Percentiles rank a stretch among this genome's conserved stretches.
phyloP scores from a whole-genome alignment of 1,140 invertebrate genomes.

The Schmidtea mediterranea region DNA sequence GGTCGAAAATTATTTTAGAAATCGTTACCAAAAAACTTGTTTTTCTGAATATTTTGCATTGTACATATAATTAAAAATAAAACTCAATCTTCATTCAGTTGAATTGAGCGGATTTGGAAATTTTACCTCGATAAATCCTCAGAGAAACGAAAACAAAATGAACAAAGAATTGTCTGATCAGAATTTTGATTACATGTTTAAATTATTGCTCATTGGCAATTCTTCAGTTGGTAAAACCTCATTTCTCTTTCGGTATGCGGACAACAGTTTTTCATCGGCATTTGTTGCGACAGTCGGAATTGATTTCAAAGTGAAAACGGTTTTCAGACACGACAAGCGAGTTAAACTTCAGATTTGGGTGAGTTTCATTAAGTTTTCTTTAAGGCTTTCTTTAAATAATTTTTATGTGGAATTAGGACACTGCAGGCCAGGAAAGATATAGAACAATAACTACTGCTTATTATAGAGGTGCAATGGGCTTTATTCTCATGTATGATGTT shows the following conservation, averaged over 20 bases:
- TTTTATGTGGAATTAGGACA: too few relatives aligned
- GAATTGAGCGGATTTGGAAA: too few relatives aligned
- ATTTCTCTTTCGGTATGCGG: slow-evolving; percentile 93
- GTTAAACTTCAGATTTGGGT: slow-evolving; percentile 80
- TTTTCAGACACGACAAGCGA: slow-evolving; percentile 77
- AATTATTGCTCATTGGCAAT: slow-evolving; percentile 91
- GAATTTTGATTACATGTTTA: slow-evolving; percentile 81
- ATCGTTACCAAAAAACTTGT: too few relatives aligned
- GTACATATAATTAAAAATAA: too few relatives aligned
- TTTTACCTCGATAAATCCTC: too few relatives aligned
- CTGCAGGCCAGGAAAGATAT: slow-evolving; percentile 92
- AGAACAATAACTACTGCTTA: slow-evolving; percentile 97
- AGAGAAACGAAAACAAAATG: too few relatives aligned
- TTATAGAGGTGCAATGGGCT: slow-evolving; percentile 97
- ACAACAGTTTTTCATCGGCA: slow-evolving; percentile 94
- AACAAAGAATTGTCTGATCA: background rate
- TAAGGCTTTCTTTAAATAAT: too few relatives aligned
- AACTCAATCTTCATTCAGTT: too few relatives aligned
- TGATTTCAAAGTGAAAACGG: slow-evolving; percentile 99
- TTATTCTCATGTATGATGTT: slow-evolving; percentile 99
- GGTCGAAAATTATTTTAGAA: too few relatives aligned
- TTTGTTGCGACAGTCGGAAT: slow-evolving; percentile 98
- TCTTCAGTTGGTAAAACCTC: too few relatives aligned
- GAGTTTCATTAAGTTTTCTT: too few relatives aligned
- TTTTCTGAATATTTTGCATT: too few relatives aligned